Base-by-base conservation (phyloP, 2,113 vertebrate species). In the Mirza zaza region DNA sequence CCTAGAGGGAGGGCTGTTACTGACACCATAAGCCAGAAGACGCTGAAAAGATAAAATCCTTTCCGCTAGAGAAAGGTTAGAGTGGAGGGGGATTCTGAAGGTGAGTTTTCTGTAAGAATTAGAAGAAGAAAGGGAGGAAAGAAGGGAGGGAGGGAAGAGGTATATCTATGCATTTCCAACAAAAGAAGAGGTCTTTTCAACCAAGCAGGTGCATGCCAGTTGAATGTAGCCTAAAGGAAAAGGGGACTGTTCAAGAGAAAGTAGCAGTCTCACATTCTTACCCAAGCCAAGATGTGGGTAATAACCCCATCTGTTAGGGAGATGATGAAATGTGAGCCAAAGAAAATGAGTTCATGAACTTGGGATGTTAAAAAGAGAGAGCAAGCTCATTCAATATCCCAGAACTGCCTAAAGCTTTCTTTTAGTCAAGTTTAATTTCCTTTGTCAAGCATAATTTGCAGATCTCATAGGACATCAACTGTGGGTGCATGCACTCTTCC, bases 271-370 rank as follows among this genome's bases (percentile, higher is more conserved):
- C 87, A 48, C 39, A 39, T 50, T 55, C 68, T 82, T 79, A 95
- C 79, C 48, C 39, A 50, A 89, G 84, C 67, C 94, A 83, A 61
- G 93, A 97, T 55, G 36, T 83, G 86, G 91, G 39, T 14, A 63
- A 97, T 87, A 96, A 96, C 39, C 14, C 91, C 84, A 55, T 77
- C 50, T 80, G 71, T 45, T 97, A 97, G 90, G 90, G 61, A 97
- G 32, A 97, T 91, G 57, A 97, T 97, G 85, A 76, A 96, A 98
- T 92, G 80, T 93, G 36, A 89, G 93, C 42, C 73, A 95, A 97
- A 98, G 92, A 98, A 98, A 97, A 80, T 90, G 85, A 97, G 90
- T 97, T 94, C 95, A 68, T 81, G 98, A 97, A 98, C 77, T 63
- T 95, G 79, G 86, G 89, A 95, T 75, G 39, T 83, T 97, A 97